Evolutionary conservation across 2,888 invertebrate species (phyloP).

Genomic region (Gibbula magus): DNA sequence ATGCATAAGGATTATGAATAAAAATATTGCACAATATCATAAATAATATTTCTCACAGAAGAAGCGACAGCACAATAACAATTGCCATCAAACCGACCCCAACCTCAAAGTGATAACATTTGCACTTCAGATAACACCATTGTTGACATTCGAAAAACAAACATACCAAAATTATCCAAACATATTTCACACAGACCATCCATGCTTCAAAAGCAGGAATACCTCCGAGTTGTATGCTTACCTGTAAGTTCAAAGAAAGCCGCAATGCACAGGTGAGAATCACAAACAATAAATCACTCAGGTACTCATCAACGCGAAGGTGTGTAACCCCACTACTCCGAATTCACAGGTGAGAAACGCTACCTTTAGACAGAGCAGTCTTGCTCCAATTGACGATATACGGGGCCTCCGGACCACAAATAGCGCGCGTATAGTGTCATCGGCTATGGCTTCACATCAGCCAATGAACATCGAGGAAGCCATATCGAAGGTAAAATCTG

Average conservation of each 20-base stretch:
- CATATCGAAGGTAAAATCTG: background rate
- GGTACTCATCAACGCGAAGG: background rate
- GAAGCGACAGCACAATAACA: too few relatives aligned
- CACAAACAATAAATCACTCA: constrained; percentile 11
- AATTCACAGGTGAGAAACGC: background rate
- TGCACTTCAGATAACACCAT: too few relatives aligned
- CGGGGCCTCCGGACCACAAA: background rate
- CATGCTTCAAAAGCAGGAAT: background rate
- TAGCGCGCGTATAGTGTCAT: background rate
- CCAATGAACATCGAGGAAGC: background rate
- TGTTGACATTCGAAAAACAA: background rate
- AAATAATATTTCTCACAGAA: too few relatives aligned
- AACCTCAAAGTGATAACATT: too few relatives aligned
- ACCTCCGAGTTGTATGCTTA: background rate
- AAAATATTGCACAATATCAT: too few relatives aligned
- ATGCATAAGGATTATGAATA: too few relatives aligned
- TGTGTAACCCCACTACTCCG: background rate
- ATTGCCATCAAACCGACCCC: too few relatives aligned
- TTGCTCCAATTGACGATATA: constrained; percentile 13
- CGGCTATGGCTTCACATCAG: background rate
- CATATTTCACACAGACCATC: background rate
- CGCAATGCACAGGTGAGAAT: background rate
- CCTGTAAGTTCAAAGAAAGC: constrained; percentile 5
- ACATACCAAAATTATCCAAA: background rate
- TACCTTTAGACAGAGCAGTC: background rate